Base-by-base conservation (phyloP, 2,888 invertebrate species). In the Eupithecia pulchellata region DNA sequence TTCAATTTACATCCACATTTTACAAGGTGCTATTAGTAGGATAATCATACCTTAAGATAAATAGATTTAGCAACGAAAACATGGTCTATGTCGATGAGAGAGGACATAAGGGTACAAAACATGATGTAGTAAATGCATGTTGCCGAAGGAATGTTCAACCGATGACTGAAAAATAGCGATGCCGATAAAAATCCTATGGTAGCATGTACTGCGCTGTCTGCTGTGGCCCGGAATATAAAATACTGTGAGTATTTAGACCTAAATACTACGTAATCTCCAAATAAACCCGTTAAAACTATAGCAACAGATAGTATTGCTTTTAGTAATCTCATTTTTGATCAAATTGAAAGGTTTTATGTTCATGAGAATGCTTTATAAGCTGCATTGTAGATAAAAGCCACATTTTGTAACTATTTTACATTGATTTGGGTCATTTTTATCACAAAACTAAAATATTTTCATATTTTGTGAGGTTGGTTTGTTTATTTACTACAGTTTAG, bases 1-100 rank as follows among this genome's bases (percentile, higher is more conserved):
- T n/a, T n/a, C n/a, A n/a, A n/a, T n/a, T n/a, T n/a, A n/a, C n/a
- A n/a, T n/a, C n/a, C n/a, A n/a, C n/a, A n/a, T n/a, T n/a, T n/a
- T n/a, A n/a, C n/a, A n/a, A n/a, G n/a, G n/a, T n/a, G n/a, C n/a
- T 20, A 2, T 1, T 47, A 47, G 42, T 47, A 47, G 20, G 17
- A 29, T 57, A 29, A 30, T 5, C 64, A 83, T 75, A 93, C 93
- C 91, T 91, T 91, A 1, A 89, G 80, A 75, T 85, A 65, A 71
- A 93, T 74, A 4, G 93, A 93, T 76, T 76, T 88, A 1, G 94
- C 93, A 0, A 89, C 87, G n/a, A 93, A 81, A 52, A 88, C 82
- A 79, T 93, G 93, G 66, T 93, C 93, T 0, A 93, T 66, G 77
- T 93, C 93, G 29, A 93, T 93, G 0, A 90, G 66, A 0, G 89